These are phyloP conservation scores for Echinometra lucunter DNA, from an alignment of 53 echinoderm and acorn worm genomes.

Conservation along the genomic window DNA sequence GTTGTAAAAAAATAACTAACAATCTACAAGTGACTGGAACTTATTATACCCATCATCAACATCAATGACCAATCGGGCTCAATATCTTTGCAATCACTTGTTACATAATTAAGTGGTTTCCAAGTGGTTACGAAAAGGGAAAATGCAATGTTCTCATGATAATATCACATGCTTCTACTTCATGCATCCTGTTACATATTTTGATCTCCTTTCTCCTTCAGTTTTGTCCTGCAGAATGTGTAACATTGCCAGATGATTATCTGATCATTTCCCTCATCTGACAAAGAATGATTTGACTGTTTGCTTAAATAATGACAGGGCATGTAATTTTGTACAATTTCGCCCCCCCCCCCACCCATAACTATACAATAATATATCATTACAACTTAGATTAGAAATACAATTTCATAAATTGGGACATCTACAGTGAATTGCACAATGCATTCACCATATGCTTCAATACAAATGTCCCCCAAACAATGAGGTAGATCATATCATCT, in stretches of 20 bases:
- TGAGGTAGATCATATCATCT: neutral
- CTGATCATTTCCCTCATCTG: too few relatives aligned
- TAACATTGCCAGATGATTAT: too few relatives aligned
- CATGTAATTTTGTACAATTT: too few relatives aligned
- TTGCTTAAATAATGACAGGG: too few relatives aligned
- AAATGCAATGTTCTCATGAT: neutral
- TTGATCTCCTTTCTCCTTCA: neutral
- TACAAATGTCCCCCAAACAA: neutral
- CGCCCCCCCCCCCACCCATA: too few relatives aligned
- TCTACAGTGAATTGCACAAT: neutral
- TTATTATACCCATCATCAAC: neutral
- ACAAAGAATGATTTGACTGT: too few relatives aligned
- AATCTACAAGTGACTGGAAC: neutral
- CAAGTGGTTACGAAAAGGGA: neutral
- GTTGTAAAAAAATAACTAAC: neutral
- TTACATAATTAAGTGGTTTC: neutral
- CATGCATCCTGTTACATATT: neutral
- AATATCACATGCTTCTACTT: neutral
- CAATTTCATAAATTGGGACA: neutral
- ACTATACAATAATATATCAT: too few relatives aligned
- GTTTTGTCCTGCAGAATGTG: too few relatives aligned
- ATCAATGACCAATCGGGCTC: neutral
- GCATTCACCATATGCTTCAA: neutral
- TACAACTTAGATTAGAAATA: neutral
- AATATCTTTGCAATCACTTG: neutral